These are phyloP conservation scores for Takifugu rubripes DNA, from an alignment of 2,797 vertebrate species.

Conservation along the genomic window DNA sequence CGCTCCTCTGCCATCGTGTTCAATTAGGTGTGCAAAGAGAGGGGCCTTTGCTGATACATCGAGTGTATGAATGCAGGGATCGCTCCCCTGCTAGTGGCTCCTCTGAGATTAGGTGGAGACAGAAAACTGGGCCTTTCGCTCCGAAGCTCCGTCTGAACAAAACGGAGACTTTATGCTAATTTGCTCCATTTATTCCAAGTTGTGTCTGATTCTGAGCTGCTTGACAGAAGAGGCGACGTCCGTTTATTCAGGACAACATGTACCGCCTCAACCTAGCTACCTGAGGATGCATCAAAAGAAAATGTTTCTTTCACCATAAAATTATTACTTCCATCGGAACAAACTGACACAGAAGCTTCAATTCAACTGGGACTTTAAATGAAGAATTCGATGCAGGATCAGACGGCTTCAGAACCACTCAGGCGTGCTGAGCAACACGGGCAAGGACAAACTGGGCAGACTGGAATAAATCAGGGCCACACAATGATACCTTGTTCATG, in stretches of 20 bases:
- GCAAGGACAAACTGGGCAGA: neutral
- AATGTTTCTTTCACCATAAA: constrained; percentile 10
- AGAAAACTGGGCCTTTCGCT: constrained; percentile 34
- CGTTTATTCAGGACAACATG: constrained; percentile 39
- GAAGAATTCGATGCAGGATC: too few species aligned
- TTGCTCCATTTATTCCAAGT: constrained; percentile 40
- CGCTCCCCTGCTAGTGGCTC: constrained; percentile 32
- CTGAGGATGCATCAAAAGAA: neutral
- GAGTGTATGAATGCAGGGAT: constrained; percentile 33
- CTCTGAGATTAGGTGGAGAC: constrained; percentile 29
- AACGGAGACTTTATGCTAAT: constrained; percentile 54
- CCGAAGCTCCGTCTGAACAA: constrained; percentile 31
- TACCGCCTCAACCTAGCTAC: too few species aligned
- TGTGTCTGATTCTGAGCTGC: constrained; percentile 39
- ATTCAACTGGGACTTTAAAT: neutral
- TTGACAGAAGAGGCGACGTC: constrained; percentile 27
- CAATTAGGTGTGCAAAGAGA: constrained; percentile 54
- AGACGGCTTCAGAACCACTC: too few species aligned
- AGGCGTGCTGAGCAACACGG: too few species aligned
- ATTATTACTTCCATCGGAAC: neutral
- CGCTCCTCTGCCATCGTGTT: constrained; percentile 25
- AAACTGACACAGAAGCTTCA: neutral
- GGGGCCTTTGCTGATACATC: constrained; percentile 19
- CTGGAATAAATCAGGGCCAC: neutral
- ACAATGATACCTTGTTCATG: constrained; percentile 88